A percentile compares a stretch with the other conserved stretches of the same genome.
These are phyloP conservation scores for Hydrotaea diabolus DNA, from an alignment of 2,888 invertebrate species.

Conservation along the genomic window DNA sequence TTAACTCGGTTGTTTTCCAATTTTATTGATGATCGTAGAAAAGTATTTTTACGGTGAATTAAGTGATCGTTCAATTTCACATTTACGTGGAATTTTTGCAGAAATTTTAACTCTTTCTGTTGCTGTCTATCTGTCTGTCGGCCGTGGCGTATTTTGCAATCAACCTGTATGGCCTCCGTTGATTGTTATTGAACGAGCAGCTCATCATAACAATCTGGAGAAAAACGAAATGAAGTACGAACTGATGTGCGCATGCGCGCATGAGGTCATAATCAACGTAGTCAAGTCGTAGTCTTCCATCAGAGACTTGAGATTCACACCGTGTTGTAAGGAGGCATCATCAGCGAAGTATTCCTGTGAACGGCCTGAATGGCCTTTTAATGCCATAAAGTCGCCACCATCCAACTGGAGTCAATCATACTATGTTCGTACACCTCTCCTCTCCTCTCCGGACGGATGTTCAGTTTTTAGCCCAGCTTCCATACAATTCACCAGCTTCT, in stretches of 20 bases:
- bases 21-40: slow-evolving; percentile 32
- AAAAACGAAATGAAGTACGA: neutral
- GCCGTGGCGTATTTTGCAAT: slow-evolving; percentile 46
- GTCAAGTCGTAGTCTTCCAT: neutral
- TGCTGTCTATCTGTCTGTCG: neutral
- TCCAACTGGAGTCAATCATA: slow-evolving; percentile 33
- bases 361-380: slow-evolving; percentile 1
- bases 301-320: slow-evolving; percentile 40
- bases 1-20: neutral
- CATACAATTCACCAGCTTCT: neutral
- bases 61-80: slow-evolving; percentile 62
- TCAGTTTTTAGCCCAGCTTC: no score
- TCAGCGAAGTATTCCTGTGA: neutral
- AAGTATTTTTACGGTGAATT: slow-evolving; percentile 55
- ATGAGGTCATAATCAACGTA: slow-evolving; percentile 57
- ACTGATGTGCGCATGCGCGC: slow-evolving; percentile 40
- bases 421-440: neutral
- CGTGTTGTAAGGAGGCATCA: slow-evolving; percentile 11
- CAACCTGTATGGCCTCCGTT: slow-evolving; percentile 60
- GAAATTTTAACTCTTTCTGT: neutral
- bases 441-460: neutral
- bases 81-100: slow-evolving; percentile 26
- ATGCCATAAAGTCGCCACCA: neutral
- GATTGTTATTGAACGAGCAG: slow-evolving; percentile 47
- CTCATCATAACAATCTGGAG: slow-evolving; percentile 47